phyloP scores from a whole-genome alignment of 2,113 vertebrate genomes.

The Perognathus longimembris region DNA sequence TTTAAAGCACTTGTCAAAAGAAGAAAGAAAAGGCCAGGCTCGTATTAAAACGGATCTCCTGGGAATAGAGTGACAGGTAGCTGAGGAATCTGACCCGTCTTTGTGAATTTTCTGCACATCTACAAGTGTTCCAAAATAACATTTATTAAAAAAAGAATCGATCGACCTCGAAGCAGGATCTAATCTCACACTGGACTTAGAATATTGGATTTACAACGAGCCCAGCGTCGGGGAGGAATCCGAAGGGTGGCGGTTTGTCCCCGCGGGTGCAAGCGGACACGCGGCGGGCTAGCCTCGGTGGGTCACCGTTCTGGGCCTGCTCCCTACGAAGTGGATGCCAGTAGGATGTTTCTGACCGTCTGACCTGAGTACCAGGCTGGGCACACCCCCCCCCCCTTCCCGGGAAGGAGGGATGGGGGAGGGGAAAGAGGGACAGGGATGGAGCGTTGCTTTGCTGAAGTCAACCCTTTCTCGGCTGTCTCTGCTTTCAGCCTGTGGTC shows the following conservation, averaged over 20 bases:
- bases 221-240: not conserved
- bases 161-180: not conserved
- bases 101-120: not conserved
- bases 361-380: not conserved
- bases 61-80: not conserved
- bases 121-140: conserved; percentile 38
- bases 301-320: not conserved
- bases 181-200: not conserved
- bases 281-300: too few species aligned
- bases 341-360: not conserved
- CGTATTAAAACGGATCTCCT: not conserved
- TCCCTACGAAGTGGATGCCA: not conserved
- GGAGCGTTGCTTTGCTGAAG: too few species aligned
- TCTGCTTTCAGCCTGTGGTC: conserved; percentile 23
- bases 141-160: not conserved
- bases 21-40: not conserved
- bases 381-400: too few species aligned
- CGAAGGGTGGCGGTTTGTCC: not conserved
- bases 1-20: not conserved
- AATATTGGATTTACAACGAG: conserved; percentile 17
- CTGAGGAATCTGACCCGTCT: not conserved
- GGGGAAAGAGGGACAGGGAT: too few species aligned
- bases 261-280: not conserved
- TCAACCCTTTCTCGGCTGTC: not conserved
- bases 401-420: not conserved